phyloP scores from a whole-genome alignment of 2,888 invertebrate species.

The Agrenia bidenticulata region DNA sequence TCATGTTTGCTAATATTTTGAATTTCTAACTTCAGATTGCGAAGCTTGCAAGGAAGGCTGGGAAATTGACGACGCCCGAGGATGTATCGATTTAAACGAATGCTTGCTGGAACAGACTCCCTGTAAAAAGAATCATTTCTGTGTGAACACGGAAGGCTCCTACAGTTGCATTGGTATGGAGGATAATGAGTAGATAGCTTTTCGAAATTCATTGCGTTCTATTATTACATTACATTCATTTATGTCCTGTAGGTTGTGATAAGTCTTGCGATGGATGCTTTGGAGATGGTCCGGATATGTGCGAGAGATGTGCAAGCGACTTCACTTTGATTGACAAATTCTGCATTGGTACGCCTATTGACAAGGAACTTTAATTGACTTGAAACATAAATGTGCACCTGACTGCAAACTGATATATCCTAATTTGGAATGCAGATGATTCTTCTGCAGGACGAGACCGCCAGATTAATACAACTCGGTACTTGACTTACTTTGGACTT shows the following conservation, averaged over 20 bases:
- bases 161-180: slow-evolving; percentile 67
- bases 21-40: slow-evolving; percentile 59
- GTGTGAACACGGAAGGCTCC: slow-evolving; percentile 84
- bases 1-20: no score
- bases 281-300: slow-evolving; percentile 90
- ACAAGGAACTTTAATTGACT: background rate
- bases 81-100: slow-evolving; percentile 83
- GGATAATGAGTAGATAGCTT: background rate
- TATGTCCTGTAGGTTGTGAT: slow-evolving; percentile 67
- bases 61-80: slow-evolving; percentile 69
- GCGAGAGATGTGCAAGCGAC: slow-evolving; percentile 74
- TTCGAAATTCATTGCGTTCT: background rate
- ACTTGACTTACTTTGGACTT: slow-evolving; percentile 80
- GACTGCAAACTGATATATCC: background rate
- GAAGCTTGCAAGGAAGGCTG: slow-evolving; percentile 72
- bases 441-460: slow-evolving; percentile 46
- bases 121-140: slow-evolving; percentile 71
- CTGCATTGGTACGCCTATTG: slow-evolving; percentile 67
- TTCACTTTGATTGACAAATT: slow-evolving; percentile 71
- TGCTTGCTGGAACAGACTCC: slow-evolving; percentile 65
- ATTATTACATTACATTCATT: background rate
- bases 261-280: slow-evolving; percentile 78
- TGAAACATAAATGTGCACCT: background rate
- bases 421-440: slow-evolving; percentile 48
- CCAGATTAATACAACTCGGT: slow-evolving; percentile 66